These are phyloP conservation scores for Kryptopterus vitreolus DNA, from an alignment of 2,797 vertebrate species.

Conservation along the genomic window DNA sequence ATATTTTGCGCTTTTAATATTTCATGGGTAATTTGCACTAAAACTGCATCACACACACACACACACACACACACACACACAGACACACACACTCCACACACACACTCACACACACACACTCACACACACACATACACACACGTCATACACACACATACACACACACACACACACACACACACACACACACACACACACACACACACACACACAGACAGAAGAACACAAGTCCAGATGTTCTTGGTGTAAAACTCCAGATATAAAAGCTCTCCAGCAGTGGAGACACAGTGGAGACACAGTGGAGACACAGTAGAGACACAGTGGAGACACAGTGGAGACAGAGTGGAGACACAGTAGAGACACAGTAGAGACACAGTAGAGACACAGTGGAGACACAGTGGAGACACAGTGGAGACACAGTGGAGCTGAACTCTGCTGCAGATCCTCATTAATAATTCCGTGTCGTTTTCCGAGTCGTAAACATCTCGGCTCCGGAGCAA, in stretches of 20 bases:
- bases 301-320: too few relatives aligned
- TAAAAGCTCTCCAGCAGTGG: slow-evolving; percentile 13
- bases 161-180: neutral
- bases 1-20: neutral
- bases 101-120: neutral
- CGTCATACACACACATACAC: too few relatives aligned
- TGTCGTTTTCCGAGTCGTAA: slow-evolving; percentile 25
- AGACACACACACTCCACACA: neutral
- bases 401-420: too few relatives aligned
- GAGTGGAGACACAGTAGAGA: too few relatives aligned
- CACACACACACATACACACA: neutral
- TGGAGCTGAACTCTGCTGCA: neutral
- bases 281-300: too few relatives aligned
- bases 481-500: slow-evolving; percentile 6
- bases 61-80: neutral
- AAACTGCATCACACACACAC: neutral
- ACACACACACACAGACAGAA: neutral
- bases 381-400: too few relatives aligned
- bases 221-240: neutral
- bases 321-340: too few relatives aligned
- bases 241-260: neutral
- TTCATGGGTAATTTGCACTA: neutral
- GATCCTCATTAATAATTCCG: slow-evolving; percentile 37
- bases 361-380: too few relatives aligned
- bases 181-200: neutral